Evolutionary conservation across 1,140 invertebrate genomes (phyloP).

Genomic region (Panagrolaimus sp.): DNA sequence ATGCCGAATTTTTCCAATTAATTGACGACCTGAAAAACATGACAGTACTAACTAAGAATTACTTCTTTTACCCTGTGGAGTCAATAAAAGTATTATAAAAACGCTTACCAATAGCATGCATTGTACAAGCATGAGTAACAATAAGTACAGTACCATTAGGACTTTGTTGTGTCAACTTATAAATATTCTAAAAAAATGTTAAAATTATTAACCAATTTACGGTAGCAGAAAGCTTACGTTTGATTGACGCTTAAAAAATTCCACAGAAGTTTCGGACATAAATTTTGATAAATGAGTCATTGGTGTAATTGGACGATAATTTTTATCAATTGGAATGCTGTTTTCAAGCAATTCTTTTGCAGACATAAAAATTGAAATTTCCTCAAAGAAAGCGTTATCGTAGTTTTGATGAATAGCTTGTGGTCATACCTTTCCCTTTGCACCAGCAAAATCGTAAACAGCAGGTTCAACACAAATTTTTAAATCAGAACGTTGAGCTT

Average conservation of each 20-base stretch:
- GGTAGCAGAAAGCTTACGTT: neutral
- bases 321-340: neutral
- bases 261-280: neutral
- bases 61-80: too few relatives aligned
- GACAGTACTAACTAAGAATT: too few relatives aligned
- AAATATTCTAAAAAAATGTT: neutral
- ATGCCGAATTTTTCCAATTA: neutral
- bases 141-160: neutral
- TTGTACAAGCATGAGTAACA: neutral
- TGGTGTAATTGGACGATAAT: neutral
- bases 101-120: neutral
- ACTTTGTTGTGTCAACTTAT: neutral
- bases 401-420: neutral
- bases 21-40: neutral
- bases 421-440: neutral
- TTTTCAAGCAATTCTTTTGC: neutral
- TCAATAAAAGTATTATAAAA: too few relatives aligned
- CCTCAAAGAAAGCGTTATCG: neutral
- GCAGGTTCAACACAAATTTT: constrained; percentile 5
- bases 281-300: neutral
- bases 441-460: neutral
- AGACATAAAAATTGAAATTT: neutral
- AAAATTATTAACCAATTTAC: neutral
- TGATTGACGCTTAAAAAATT: constrained; percentile 11
- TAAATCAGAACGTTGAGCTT: neutral